phyloP scores from a whole-genome alignment of 2,797 vertebrate genomes.

The Alca torda region DNA sequence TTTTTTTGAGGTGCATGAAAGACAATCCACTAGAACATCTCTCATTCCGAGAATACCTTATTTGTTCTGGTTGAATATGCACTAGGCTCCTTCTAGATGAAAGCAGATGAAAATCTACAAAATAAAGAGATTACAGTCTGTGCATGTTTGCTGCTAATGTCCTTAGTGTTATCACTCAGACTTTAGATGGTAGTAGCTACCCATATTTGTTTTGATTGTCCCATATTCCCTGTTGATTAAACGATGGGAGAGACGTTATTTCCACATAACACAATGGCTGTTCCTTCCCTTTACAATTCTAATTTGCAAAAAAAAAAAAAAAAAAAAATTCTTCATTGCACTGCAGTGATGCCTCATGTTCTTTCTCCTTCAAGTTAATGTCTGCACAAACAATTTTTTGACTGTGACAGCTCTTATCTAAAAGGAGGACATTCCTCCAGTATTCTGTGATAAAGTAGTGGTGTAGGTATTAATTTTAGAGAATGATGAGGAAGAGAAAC shows the following conservation, averaged over 20 bases:
- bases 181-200: neutral
- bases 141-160: neutral
- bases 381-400: neutral
- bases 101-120: conserved; percentile 1
- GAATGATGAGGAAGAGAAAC: neutral
- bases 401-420: neutral
- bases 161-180: neutral
- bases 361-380: neutral
- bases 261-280: neutral
- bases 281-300: neutral
- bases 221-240: conserved; percentile 2
- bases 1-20: neutral
- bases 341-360: neutral
- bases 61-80: neutral
- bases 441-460: neutral
- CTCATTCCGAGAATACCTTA: neutral
- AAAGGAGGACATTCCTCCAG: neutral
- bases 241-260: neutral
- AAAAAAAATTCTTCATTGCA: neutral
- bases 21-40: neutral
- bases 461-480: neutral
- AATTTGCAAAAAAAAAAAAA: neutral
- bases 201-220: neutral
- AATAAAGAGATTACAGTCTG: neutral
- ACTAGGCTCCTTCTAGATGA: neutral